These are phyloP conservation scores for Laticauda laticaudata DNA, from an alignment of 2,113 vertebrate species.

Conservation along the genomic window DNA sequence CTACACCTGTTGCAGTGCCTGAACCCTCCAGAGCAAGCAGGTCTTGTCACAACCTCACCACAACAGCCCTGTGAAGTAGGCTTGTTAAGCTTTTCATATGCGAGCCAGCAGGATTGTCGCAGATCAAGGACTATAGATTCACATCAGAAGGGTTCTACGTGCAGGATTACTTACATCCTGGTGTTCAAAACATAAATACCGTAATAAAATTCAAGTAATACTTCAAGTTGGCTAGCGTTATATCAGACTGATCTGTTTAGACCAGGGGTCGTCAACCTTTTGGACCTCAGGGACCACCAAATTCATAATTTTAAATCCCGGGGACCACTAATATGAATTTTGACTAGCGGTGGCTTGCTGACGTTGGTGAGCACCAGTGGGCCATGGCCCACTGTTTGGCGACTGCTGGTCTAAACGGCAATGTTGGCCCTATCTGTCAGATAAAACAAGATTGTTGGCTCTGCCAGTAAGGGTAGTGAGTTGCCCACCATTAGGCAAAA, in stretches of 20 bases:
- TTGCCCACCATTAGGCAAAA: neutral
- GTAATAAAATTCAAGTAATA: neutral
- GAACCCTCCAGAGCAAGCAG: neutral
- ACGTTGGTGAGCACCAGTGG: no score
- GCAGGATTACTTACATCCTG: neutral
- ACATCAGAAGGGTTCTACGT: neutral
- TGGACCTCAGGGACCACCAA: no score
- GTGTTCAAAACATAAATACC: neutral
- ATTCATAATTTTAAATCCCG: no score
- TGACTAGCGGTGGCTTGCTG: no score
- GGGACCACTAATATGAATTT: no score
- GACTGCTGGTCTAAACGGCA: neutral
- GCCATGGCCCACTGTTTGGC: no score
- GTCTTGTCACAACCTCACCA: neutral
- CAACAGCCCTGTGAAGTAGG: no score
- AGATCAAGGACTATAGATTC: neutral
- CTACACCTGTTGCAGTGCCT: neutral
- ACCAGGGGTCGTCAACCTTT: no score
- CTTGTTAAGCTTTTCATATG: neutral
- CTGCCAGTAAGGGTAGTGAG: neutral
- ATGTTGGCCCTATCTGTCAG: neutral
- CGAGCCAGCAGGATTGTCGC: neutral
- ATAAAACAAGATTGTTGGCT: neutral
- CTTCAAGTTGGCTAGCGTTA: neutral
- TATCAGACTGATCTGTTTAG: neutral